Conservation (phyloP, 1,140 invertebrate species). For the Drosophila orosa region DNA sequence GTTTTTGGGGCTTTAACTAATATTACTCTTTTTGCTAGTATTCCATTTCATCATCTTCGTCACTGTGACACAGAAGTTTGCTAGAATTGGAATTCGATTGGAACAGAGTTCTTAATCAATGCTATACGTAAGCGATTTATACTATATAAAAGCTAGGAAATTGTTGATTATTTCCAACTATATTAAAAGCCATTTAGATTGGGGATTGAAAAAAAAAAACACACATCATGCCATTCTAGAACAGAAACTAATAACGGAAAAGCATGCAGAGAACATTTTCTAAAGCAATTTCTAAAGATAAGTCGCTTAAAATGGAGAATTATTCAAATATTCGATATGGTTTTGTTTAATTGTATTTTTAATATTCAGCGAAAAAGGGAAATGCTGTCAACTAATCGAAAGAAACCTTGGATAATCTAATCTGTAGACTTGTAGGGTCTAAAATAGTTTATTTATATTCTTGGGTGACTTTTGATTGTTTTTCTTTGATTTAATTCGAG, state of each 20-base stretch:
- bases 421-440: conserved; percentile 14
- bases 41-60: conserved; percentile 84
- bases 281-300: conserved; percentile 22
- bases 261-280: conserved; percentile 43
- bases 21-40: conserved; percentile 78
- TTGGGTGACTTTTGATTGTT: conserved; percentile 20
- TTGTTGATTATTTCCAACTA: no score
- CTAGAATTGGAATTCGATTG: conserved; percentile 72
- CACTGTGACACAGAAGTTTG: conserved; percentile 84
- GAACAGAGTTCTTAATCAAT: conserved; percentile 61
- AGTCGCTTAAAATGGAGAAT: conserved; percentile 12
- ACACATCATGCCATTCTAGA: conserved; percentile 41
- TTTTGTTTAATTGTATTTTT: conserved; percentile 2
- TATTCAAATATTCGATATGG: conserved; percentile 39
- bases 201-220: conserved; percentile 21
- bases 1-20: conserved; percentile 57
- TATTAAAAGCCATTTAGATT: conserved; percentile 21
- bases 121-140: conserved; percentile 48
- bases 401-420: conserved; percentile 21
- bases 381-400: conserved; percentile 24
- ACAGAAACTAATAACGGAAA: conserved; percentile 23
- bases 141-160: no score
- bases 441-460: conserved; percentile 19
- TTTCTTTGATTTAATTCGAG: conserved; percentile 3
- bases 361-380: not conserved